phyloP scores from a whole-genome alignment of 2,888 invertebrate genomes.

The Heterodera filipjevi region DNA sequence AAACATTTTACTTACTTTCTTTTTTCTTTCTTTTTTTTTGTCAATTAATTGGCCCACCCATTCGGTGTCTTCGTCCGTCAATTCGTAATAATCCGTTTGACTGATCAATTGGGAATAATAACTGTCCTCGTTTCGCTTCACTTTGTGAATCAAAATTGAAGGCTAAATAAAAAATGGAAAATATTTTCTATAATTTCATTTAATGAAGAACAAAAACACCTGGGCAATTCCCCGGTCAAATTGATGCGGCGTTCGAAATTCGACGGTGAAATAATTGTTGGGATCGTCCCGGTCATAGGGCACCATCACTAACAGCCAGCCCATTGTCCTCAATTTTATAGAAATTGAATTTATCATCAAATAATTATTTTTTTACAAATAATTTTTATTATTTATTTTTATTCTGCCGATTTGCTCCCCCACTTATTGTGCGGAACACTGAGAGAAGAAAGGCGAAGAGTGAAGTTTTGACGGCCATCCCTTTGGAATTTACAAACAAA shows the following conservation, averaged over 20 bases:
- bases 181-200: not conserved
- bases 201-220: constrained; percentile 30
- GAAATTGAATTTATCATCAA: no score
- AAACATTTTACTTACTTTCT: not conserved
- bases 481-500: constrained; percentile 21
- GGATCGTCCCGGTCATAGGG: constrained; percentile 61
- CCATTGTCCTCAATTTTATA: constrained; percentile 41
- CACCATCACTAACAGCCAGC: constrained; percentile 56
- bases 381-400: not conserved
- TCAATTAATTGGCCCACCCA: constrained; percentile 43
- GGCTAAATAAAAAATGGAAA: constrained; percentile 32
- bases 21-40: not conserved
- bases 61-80: constrained; percentile 55
- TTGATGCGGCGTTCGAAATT: constrained; percentile 54
- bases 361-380: not conserved
- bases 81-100: constrained; percentile 55
- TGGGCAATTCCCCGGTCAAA: constrained; percentile 53
- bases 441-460: constrained; percentile 53
- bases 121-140: constrained; percentile 45
- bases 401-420: not conserved
- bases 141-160: constrained; percentile 57
- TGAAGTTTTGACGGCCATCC: constrained; percentile 56
- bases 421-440: constrained; percentile 51
- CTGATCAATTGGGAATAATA: constrained; percentile 59
- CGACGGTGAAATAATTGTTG: constrained; percentile 60